Evolutionary conservation across 2,797 vertebrate genomes (phyloP), one percentile per base, ranked within the genome.

Genomic region (Crocodylus rhombifer): DNA sequence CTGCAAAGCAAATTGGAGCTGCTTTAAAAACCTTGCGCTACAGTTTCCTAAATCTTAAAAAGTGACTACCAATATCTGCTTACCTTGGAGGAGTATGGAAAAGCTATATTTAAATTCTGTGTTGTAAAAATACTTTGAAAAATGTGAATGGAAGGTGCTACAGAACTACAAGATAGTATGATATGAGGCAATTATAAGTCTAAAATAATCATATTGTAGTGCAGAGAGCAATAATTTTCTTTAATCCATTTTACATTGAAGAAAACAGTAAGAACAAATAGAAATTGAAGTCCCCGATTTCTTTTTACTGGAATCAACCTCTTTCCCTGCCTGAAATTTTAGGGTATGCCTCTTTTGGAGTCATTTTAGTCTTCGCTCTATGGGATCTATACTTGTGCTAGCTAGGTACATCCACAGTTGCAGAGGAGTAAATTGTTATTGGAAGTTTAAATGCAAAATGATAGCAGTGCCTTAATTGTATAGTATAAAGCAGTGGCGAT

Each of bases 1-100:
- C 73, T 23, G 77, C n/a, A 73, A 56, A 25, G 0, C 0, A 14
- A 83, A 25, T 11, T 89, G 36, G 82, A 28, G 23, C 9, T 33
- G 7, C 6, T 20, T 78, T 80, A 60, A 1, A 1, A 0, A 0
- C 36, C 25, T 42, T 14, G 14, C 14, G 10, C 33, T 36, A 36
- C 56, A 56, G 1, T 36, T 76, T 63, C 71, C 74, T 28, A 58
- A 42, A 3, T 6, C 62, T 88, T 73, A 42, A 60, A 30, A 81
- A 17, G 7, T 11, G 1, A 4, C 21, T 78, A 74, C 82, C 0
- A 0, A 71, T 30, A 55, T 3, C 11, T 14, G 4, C 3, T 23
- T 78, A 4, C 3, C 7, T 76, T 57, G 67, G 18, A 84, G 1
- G 25, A 17, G 58, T 14, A 25, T 14, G 65, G 71, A 60, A 69